These are phyloP conservation scores for Cyanistes caeruleus DNA, from an alignment of 2,113 vertebrate genomes.

Conservation along the genomic window DNA sequence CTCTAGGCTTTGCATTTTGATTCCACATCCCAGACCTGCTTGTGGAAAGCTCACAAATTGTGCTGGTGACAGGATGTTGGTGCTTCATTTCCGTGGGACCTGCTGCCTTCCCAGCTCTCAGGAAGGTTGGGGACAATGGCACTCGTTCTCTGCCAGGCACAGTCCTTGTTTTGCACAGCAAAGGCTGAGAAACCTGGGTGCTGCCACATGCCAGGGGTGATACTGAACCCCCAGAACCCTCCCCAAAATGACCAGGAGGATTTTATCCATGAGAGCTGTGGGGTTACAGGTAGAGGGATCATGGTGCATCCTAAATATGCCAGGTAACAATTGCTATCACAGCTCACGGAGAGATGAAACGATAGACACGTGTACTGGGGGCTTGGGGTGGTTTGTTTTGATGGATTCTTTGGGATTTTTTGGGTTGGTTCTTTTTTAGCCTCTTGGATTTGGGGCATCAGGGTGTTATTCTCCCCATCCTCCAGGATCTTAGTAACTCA, in stretches of 20 bases:
- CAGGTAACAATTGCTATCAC: background rate
- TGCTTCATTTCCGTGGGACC: fast-evolving
- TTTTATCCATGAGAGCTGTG: background rate
- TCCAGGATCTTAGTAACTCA: background rate
- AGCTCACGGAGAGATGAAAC: background rate
- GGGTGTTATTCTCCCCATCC: background rate
- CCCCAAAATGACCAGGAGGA: fast-evolving
- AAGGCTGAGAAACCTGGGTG: fast-evolving
- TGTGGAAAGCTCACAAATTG: background rate
- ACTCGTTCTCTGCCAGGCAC: fast-evolving
- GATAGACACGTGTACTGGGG: fast-evolving
- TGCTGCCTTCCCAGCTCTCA: background rate
- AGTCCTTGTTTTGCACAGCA: background rate
- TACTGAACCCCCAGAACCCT: background rate
- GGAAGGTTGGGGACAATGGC: background rate
- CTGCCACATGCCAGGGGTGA: fast-evolving
- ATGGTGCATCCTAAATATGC: background rate
- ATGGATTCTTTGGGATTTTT: background rate
- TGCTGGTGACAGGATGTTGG: background rate
- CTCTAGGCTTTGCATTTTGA: background rate
- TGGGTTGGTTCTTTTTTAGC: background rate
- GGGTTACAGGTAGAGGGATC: background rate
- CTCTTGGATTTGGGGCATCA: background rate
- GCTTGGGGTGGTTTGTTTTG: background rate
- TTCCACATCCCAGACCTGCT: background rate